A percentile compares a stretch with the other conserved stretches of the same genome.
phyloP scores from a whole-genome alignment of 2,888 invertebrate species.

The Andricus quercusramuli region DNA sequence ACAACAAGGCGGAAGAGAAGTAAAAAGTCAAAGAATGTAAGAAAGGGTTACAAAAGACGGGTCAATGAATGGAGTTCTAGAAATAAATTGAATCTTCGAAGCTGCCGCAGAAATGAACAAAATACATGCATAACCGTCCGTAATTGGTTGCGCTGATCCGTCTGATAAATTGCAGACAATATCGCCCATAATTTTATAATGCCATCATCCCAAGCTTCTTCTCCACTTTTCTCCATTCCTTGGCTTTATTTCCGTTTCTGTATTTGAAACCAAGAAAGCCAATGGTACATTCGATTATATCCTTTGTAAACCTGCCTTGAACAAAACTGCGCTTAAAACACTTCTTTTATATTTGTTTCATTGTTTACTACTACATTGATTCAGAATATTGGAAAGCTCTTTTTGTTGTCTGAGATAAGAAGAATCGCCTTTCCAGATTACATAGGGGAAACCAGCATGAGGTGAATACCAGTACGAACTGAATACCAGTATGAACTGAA shows the following conservation, averaged over 20 bases:
- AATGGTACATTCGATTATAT: slow-evolving; percentile 46
- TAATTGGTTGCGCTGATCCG: slow-evolving; percentile 69
- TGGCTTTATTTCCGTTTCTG: slow-evolving; percentile 54
- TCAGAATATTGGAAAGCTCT: not conserved
- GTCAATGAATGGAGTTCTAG: slow-evolving; percentile 49
- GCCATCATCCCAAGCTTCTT: slow-evolving; percentile 52
- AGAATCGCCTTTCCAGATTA: not conserved
- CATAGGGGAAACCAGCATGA: too few species aligned
- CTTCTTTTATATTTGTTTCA: slow-evolving; percentile 52
- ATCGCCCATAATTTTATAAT: slow-evolving; percentile 62
- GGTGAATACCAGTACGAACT: too few species aligned
- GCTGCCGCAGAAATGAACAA: slow-evolving; percentile 46
- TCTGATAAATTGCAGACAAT: slow-evolving; percentile 71
- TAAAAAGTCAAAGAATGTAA: not conserved
- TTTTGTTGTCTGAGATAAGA: not conserved
- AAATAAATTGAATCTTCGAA: slow-evolving; percentile 59
- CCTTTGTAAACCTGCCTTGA: slow-evolving; percentile 59
- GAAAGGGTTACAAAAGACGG: slow-evolving; percentile 21
- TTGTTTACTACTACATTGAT: not conserved
- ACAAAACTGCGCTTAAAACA: slow-evolving; percentile 49
- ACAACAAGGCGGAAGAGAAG: not conserved
- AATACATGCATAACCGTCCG: slow-evolving; percentile 53
- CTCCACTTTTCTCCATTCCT: slow-evolving; percentile 28
- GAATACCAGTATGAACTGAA: too few species aligned
- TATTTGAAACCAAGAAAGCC: slow-evolving; percentile 53